These are phyloP conservation scores for Leptosomus discolor DNA, from an alignment of 2,113 vertebrate genomes.

Conservation along the genomic window DNA sequence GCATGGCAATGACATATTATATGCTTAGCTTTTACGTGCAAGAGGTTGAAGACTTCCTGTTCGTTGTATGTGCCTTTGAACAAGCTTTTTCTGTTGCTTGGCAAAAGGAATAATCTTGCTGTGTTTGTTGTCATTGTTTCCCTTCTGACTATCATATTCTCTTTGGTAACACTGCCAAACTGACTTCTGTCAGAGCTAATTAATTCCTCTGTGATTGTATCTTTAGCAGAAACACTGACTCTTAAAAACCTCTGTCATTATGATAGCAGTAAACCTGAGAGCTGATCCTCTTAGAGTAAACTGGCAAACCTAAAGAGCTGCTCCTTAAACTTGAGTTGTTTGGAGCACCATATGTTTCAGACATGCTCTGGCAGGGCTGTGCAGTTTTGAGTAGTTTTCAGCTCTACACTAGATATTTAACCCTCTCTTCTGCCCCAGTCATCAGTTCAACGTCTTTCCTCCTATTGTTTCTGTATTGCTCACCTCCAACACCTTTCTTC, in stretches of 20 bases:
- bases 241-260: neutral
- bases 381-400: neutral
- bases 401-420: neutral
- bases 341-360: neutral
- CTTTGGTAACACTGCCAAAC: neutral
- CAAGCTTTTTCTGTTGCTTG: neutral
- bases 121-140: neutral
- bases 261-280: neutral
- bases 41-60: neutral
- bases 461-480: neutral
- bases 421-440: neutral
- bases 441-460: fast-evolving
- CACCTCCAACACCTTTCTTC: neutral
- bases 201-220: neutral
- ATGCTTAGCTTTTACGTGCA: neutral
- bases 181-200: constrained; percentile 2
- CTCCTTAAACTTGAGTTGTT: neutral
- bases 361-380: neutral
- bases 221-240: neutral
- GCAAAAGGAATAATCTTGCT: neutral
- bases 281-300: neutral
- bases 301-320: neutral
- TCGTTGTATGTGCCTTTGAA: neutral
- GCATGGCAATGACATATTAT: neutral
- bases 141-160: neutral